Evolutionary conservation across 1,140 invertebrate species (phyloP), one percentile per base, ranked within the genome.

Genomic region (Megalopta genalis): DNA sequence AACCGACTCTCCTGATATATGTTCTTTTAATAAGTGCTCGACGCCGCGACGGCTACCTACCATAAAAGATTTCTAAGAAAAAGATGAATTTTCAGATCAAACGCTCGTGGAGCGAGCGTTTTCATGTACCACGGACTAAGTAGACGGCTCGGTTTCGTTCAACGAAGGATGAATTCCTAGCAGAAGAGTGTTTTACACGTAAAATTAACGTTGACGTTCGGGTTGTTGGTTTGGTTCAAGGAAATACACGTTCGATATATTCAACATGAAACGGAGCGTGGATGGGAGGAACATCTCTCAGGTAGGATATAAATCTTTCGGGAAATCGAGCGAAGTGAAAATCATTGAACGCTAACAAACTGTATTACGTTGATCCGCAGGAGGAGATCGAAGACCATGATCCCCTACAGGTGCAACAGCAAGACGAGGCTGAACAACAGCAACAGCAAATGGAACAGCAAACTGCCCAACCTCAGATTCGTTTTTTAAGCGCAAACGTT

Each of bases 401-500:
- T 76, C 86, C 87, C 57, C 80, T 90, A 37, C 87, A 90, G 80
- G 84, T 86, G 14, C 84, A 93, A 54, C 89, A 89, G n/a, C 86
- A 90, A 18, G 87, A 93, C 60, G 92, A 92, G 57, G 89, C 92
- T 49, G 93, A 94, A 79, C 93, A 94, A 66, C 94, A 94, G 82
- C 93, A 94, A 57, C 54, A 94, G 83, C 93, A 94, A 39, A 90
- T 94, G 77, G 89, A 91, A 69, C 91, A 92, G 59, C 91, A 90
- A 81, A 88, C 82, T 70, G 86, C 86, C 21, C 88, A 91, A 62
- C 86, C 92, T 6, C 91, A 94, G 83, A 93, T 93, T 75, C 87
- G 91, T 65, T 91, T 92, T 86, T 75, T 93, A 80, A 93, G 90
- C 71, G 88, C 93, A 12, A 91, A 90, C 84, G 87, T 92, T 16